Evolutionary conservation across 2,113 vertebrate species (phyloP).

Genomic region (Pterocles burchelli): DNA sequence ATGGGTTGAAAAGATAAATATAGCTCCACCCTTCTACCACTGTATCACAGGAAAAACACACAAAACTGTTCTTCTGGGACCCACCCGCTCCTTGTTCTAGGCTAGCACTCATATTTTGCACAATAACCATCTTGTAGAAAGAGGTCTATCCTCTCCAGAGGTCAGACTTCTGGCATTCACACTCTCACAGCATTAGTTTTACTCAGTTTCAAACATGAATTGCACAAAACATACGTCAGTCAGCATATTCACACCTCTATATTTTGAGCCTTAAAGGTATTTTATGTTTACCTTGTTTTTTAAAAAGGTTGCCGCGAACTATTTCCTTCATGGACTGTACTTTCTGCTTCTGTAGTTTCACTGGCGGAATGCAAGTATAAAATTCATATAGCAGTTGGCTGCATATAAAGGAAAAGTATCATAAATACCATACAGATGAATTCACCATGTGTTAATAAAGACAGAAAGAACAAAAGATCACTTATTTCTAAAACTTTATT

Average conservation of each 20-base stretch:
- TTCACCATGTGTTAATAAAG: background rate
- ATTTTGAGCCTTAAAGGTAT: background rate
- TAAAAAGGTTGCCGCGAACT: conserved; percentile 90
- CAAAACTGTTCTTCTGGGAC: background rate
- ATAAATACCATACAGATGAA: background rate
- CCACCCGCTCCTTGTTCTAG: background rate
- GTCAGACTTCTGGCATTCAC: background rate
- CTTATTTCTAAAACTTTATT: background rate
- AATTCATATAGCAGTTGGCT: conserved; percentile 94
- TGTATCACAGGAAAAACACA: background rate
- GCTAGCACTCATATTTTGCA: background rate
- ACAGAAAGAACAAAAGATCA: background rate
- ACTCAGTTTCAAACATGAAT: background rate
- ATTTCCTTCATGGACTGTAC: conserved; percentile 96
- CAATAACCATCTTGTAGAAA: background rate
- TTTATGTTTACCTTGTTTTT: conserved; percentile 85
- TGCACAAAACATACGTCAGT: background rate
- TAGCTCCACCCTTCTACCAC: background rate
- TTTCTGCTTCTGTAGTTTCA: conserved; percentile 93
- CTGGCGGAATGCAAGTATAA: conserved; percentile 91
- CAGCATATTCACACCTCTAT: background rate
- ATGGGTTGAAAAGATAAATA: background rate
- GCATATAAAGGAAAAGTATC: conserved; percentile 3
- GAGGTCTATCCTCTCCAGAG: background rate
- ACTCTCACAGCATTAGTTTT: background rate